Conservation (phyloP, 2,888 invertebrate genomes). For the Meteorus colon region DNA sequence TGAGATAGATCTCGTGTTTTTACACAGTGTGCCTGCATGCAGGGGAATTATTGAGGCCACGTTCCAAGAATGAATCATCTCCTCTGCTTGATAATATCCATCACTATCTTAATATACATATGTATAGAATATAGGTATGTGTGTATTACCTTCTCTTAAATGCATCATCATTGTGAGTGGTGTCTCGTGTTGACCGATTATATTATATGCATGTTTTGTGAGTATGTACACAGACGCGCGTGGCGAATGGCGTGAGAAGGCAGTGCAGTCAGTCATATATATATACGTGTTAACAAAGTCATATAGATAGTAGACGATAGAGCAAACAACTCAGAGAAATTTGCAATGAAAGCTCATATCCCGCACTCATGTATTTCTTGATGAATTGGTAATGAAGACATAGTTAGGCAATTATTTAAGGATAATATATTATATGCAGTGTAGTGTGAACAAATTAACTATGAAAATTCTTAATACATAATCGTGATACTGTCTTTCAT, state of each 20-base stretch:
- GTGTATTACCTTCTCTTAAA: background rate
- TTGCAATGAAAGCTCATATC: background rate
- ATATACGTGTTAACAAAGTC: background rate
- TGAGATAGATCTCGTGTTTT: conserved; percentile 7
- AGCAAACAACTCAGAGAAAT: background rate
- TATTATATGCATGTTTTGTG: background rate
- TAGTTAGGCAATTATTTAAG: background rate
- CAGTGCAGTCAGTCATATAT: background rate
- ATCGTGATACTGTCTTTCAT: background rate
- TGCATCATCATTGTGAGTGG: background rate
- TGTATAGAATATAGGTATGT: background rate
- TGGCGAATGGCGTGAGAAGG: conserved; percentile 8
- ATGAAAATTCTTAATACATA: background rate
- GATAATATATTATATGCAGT: background rate
- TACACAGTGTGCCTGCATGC: background rate
- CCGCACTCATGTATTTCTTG: background rate
- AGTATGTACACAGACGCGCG: background rate
- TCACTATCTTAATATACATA: background rate
- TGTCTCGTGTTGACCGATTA: background rate
- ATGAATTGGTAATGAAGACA: conserved; percentile 4
- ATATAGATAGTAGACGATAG: conserved; percentile 3
- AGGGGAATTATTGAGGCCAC: conserved; percentile 7
- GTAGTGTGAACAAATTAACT: background rate
- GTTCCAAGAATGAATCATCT: conserved; percentile 8
- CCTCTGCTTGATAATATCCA: conserved; percentile 2